Percentiles rank a stretch among this genome's conserved stretches.
Conservation (phyloP, 1,140 invertebrate species). For the Hyles euphorbiae region DNA sequence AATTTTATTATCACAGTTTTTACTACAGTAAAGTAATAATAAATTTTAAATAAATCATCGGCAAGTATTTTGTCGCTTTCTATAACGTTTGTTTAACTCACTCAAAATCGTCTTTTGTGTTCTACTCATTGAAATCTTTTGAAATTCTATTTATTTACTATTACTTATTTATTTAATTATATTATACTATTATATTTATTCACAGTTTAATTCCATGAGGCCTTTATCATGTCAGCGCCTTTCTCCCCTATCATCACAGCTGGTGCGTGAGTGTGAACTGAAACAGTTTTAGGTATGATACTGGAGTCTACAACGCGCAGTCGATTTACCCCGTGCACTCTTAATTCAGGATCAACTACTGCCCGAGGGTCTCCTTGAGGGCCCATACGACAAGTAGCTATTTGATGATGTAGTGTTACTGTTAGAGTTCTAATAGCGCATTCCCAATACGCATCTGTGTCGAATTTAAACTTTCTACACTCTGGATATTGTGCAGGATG, state of each 20-base stretch:
- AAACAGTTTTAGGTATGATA: constrained; percentile 73
- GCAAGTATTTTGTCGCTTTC: no score
- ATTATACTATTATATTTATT: no score
- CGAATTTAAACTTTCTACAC: constrained; percentile 57
- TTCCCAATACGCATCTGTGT: constrained; percentile 77
- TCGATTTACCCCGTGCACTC: constrained; percentile 72
- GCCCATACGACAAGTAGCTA: constrained; percentile 83
- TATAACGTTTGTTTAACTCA: no score
- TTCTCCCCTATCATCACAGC: constrained; percentile 76
- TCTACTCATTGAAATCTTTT: no score
- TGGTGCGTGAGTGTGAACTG: constrained; percentile 75
- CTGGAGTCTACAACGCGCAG: constrained; percentile 77
- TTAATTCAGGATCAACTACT: constrained; percentile 76
- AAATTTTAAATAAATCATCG: no score
- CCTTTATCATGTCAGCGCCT: constrained; percentile 68
- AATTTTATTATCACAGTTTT: no score
- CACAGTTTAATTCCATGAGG: constrained; percentile 5
- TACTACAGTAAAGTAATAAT: no score
- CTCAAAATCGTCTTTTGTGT: no score
- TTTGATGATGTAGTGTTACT: constrained; percentile 76
- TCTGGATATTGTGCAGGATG: constrained; percentile 63
- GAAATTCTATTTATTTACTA: no score
- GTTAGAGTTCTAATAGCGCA: constrained; percentile 75
- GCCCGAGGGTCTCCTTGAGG: constrained; percentile 65
- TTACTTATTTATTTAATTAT: no score